Percentiles rank a stretch among this genome's conserved stretches.
Conservation (phyloP, 2,888 invertebrate genomes). For the Noctuana brunneofusca region DNA sequence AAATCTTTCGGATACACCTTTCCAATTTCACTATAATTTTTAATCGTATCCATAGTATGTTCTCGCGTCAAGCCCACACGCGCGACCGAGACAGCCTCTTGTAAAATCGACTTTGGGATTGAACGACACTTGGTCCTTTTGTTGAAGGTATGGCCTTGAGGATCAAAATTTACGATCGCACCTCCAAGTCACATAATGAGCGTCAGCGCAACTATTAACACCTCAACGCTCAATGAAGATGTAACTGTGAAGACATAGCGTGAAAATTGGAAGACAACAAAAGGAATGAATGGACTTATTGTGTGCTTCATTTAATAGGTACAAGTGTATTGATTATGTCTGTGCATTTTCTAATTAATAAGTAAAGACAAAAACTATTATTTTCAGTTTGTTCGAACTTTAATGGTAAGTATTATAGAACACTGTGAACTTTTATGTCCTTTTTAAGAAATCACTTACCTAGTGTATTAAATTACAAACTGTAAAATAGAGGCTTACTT, state of each 20-base stretch:
- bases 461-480: no score
- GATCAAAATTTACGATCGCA: constrained; percentile 75
- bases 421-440: no score
- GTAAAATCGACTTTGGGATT: constrained; percentile 77
- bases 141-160: constrained; percentile 67
- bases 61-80: constrained; percentile 68
- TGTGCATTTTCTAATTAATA: neutral
- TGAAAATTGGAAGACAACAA: constrained; percentile 17
- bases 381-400: no score
- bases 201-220: constrained; percentile 77
- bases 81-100: constrained; percentile 74
- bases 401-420: no score
- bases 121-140: constrained; percentile 75
- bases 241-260: constrained; percentile 40
- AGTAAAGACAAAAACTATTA: no score
- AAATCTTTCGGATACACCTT: neutral
- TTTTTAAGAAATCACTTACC: no score
- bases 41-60: constrained; percentile 49
- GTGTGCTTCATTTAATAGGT: neutral
- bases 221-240: constrained; percentile 73
- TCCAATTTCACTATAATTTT: no score
- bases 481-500: no score
- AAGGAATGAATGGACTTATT: neutral
- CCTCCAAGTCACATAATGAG: constrained; percentile 65
- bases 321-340: neutral